Conservation (phyloP, 2,888 invertebrate species). For the Lasioglossum oenotherae region DNA sequence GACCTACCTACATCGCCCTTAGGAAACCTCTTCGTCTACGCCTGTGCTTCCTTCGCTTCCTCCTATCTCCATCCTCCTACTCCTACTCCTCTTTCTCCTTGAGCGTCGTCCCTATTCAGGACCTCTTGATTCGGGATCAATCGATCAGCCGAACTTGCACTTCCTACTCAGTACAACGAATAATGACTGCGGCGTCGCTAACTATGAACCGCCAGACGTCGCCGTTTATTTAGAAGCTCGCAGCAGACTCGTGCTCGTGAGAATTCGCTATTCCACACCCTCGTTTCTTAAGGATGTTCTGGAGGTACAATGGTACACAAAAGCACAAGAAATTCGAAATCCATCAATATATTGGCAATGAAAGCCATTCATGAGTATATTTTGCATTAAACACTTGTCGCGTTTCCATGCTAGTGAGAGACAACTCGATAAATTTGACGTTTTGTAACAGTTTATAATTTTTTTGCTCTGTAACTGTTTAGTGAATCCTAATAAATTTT, state of each 20-base stretch:
- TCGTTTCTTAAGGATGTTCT: too few relatives aligned
- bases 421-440: too few relatives aligned
- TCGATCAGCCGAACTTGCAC: not conserved
- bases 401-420: too few relatives aligned
- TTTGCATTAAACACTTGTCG: too few relatives aligned
- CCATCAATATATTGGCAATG: too few relatives aligned
- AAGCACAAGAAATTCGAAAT: too few relatives aligned
- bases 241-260: not conserved
- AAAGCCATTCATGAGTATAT: too few relatives aligned
- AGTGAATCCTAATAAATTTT: too few relatives aligned
- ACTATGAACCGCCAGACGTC: not conserved
- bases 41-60: not conserved
- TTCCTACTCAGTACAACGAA: not conserved
- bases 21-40: constrained; percentile 28
- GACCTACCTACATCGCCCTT: not conserved
- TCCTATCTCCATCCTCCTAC: not conserved
- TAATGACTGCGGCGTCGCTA: not conserved
- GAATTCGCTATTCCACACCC: not conserved
- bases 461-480: too few relatives aligned
- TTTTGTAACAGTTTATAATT: too few relatives aligned
- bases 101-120: not conserved
- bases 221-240: not conserved
- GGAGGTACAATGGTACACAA: too few relatives aligned
- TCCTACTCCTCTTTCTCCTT: not conserved
- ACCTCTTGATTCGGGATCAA: constrained; percentile 3